Percentiles rank a stretch among this genome's conserved stretches.
Conservation (phyloP, 2,888 invertebrate species). For the Hyppa rectilinea region DNA sequence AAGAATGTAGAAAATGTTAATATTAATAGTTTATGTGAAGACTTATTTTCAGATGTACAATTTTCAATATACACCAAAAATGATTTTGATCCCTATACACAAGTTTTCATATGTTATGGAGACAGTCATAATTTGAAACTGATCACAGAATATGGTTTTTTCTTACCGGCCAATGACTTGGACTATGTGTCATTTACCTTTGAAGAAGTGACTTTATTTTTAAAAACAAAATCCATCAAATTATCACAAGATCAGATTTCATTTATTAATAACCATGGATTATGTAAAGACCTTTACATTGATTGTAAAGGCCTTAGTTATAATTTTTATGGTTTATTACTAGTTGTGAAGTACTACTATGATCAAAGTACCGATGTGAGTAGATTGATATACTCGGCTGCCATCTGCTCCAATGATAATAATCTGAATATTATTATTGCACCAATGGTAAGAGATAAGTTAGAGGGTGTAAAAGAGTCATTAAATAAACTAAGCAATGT, state of each 20-base stretch:
- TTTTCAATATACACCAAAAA: slow-evolving; percentile 88
- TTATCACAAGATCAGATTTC: slow-evolving; percentile 91
- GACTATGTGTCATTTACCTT: slow-evolving; percentile 92
- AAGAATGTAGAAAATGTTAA: slow-evolving; percentile 78
- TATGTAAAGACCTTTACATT: slow-evolving; percentile 92
- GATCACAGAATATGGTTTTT: slow-evolving; percentile 97
- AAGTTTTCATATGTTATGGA: slow-evolving; percentile 97
- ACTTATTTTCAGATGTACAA: slow-evolving; percentile 82
- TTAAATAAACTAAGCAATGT: slow-evolving; percentile 76
- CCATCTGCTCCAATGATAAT: slow-evolving; percentile 82
- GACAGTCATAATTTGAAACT: slow-evolving; percentile 95
- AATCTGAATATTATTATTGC: slow-evolving; percentile 81
- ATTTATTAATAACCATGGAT: slow-evolving; percentile 92
- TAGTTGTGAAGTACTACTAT: slow-evolving; percentile 87
- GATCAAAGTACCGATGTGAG: slow-evolving; percentile 82
- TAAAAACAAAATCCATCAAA: slow-evolving; percentile 77
- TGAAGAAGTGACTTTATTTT: slow-evolving; percentile 87
- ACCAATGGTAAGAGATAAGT: slow-evolving; percentile 81
- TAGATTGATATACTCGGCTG: slow-evolving; percentile 85
- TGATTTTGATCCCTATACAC: slow-evolving; percentile 91
- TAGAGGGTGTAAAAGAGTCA: slow-evolving; percentile 76
- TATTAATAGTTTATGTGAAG: slow-evolving; percentile 75
- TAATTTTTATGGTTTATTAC: slow-evolving; percentile 90
- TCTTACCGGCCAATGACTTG: slow-evolving; percentile 92
- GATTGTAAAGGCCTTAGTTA: slow-evolving; percentile 92